Evolutionary conservation across 2,888 invertebrate species (phyloP), one percentile per base, ranked within the genome.

Genomic region (Lathronympha strigana): DNA sequence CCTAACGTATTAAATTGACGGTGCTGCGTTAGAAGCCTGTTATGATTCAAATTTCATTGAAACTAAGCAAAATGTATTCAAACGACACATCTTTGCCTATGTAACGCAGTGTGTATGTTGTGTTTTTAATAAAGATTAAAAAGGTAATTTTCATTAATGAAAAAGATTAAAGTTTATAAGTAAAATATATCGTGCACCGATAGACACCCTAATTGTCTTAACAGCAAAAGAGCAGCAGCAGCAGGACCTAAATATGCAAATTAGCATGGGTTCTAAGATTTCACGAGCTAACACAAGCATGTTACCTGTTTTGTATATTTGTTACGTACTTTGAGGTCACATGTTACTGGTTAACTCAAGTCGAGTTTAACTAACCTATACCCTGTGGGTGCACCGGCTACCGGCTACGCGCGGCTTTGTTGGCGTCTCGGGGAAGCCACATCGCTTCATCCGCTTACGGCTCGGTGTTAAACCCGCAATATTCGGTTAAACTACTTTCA

Each of bases 361-460:
- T 6, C 23, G 2, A 47, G 23, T 2, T n/a, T 13, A n/a, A 4
- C 21, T 8, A 23, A 6, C 36, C 2, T 9, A 1, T 4, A 11
- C 11, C 11, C 0, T 28, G 28, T 21, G 21, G 9, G 17, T 33
- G 54, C 47, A 2, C 71, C 69, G 70, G 69, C 69, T 68, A 57
- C 66, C 51, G 53, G 61, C n/a, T n/a, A 58, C 55, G 69, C 68
- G 61, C 67, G 67, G 63, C 68, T 69, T 72, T 71, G 69, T 63
- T 38, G 38, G 67, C 55, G 78, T 77, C 78, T 63, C 45, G 33
- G 67, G 60, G 78, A 78, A 78, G 74, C 77, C 78, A 53, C 69
- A 70, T 71, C 71, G 69, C 50, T 69, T 73, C 69, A 78, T 81
- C 79, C 77, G 78, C 72, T 78, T 75, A 79, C 63, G 49, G 53